Conservation (phyloP, 1,140 invertebrate genomes). For the Neodiprion lecontei region DNA sequence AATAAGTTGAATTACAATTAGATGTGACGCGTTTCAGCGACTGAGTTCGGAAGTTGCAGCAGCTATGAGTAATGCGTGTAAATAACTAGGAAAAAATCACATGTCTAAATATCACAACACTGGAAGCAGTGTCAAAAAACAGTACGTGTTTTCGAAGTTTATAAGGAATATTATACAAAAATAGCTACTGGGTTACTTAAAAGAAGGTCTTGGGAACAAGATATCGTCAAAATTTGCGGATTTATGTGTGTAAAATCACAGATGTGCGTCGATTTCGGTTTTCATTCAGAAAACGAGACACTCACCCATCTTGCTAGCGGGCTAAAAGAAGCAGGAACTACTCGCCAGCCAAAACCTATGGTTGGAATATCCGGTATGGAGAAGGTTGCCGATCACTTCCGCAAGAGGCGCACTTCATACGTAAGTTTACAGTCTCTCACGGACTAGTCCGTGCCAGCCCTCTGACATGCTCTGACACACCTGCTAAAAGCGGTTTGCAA, state of each 20-base stretch:
- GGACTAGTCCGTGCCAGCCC: no score
- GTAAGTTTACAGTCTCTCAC: no score
- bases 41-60: no score
- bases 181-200: slow-evolving; percentile 16
- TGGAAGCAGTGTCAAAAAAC: not conserved
- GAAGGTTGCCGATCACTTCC: no score
- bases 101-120: not conserved
- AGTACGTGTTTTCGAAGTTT: slow-evolving; percentile 11
- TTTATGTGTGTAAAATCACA: slow-evolving; percentile 1
- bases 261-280: slow-evolving; percentile 21
- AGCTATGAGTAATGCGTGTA: no score
- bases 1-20: slow-evolving; percentile 9
- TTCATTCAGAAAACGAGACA: slow-evolving; percentile 18
- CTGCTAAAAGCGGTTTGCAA: no score
- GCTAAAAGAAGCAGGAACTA: slow-evolving; percentile 26
- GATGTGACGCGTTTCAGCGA: not conserved
- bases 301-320: slow-evolving; percentile 33
- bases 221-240: not conserved
- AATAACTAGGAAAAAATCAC: not conserved
- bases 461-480: no score
- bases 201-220: not conserved
- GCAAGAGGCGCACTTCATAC: no score
- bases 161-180: slow-evolving; percentile 5
- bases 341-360: not conserved
- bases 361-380: not conserved